Conservation (phyloP, 2,113 vertebrate species). For the Tachysurus vachellii region DNA sequence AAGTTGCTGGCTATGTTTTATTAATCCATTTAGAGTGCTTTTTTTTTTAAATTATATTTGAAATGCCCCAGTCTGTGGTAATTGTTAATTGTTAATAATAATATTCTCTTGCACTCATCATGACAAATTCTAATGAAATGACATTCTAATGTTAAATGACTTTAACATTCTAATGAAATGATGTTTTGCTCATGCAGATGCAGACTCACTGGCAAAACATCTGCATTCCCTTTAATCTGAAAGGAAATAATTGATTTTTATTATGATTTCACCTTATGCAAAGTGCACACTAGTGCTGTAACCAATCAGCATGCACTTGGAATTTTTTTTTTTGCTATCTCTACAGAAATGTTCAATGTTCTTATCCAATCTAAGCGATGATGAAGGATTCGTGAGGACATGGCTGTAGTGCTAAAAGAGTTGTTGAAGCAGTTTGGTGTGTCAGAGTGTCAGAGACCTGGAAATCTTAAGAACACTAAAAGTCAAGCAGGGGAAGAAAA, state of each 20-base stretch:
- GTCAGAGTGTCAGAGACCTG: not conserved
- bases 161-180: constrained; percentile 34
- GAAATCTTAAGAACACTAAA: not conserved
- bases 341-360: not conserved
- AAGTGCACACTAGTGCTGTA: not conserved
- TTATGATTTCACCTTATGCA: constrained; percentile 50
- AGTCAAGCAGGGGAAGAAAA: not conserved
- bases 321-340: not conserved
- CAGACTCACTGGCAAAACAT: constrained; percentile 61
- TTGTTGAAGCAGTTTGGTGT: not conserved
- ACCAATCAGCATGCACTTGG: not conserved
- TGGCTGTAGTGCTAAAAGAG: not conserved
- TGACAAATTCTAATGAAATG: no score
- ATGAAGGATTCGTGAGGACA: constrained; percentile 25
- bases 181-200: constrained; percentile 64
- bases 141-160: no score
- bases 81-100: constrained; percentile 45
- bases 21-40: constrained; percentile 62
- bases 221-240: constrained; percentile 53
- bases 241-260: constrained; percentile 37
- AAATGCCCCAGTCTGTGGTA: constrained; percentile 54
- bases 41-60: constrained; percentile 53
- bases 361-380: not conserved
- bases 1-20: constrained; percentile 54
- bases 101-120: constrained; percentile 63